Evolutionary conservation across 2,797 vertebrate species (phyloP).

Genomic region (Scolopax rusticola): DNA sequence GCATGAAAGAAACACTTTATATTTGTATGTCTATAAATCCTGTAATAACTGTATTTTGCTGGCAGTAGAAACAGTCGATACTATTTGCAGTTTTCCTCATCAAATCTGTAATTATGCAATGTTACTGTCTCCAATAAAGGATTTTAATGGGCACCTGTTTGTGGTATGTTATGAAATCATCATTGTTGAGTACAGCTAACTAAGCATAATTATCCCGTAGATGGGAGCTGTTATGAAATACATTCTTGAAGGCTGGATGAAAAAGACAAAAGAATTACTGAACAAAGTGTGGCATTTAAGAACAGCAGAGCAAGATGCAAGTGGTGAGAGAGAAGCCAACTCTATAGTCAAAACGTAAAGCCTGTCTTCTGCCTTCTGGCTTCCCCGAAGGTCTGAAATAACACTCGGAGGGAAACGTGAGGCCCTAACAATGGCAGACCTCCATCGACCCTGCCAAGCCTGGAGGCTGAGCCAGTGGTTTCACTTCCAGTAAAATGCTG

Average conservation of each 20-base stretch:
- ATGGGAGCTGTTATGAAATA: not conserved
- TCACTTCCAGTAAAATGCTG: not conserved
- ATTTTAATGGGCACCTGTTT: slow-evolving; percentile 72
- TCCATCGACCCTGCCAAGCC: not conserved
- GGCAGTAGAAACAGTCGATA: slow-evolving; percentile 69
- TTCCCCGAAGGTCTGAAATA: not conserved
- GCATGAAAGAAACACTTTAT: slow-evolving; percentile 67
- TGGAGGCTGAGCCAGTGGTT: not conserved
- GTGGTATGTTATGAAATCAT: slow-evolving; percentile 41
- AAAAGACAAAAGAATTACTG: not conserved
- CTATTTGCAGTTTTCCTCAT: slow-evolving; percentile 73
- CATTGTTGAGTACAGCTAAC: slow-evolving; percentile 6
- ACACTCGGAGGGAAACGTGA: not conserved
- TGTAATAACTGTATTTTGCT: slow-evolving; percentile 75
- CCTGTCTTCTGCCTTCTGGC: not conserved
- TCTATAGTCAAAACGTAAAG: not conserved
- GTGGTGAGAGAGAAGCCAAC: not conserved
- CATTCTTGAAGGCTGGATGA: not conserved
- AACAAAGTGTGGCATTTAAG: not conserved
- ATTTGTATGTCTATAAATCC: slow-evolving; percentile 73
- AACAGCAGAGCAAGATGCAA: not conserved
- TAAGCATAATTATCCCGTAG: not conserved
- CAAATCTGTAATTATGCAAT: slow-evolving; percentile 71
- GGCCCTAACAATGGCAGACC: not conserved
- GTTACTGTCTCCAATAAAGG: slow-evolving; percentile 79